Evolutionary conservation across 2,113 vertebrate genomes (phyloP).

Genomic region (Mobula birostris): DNA sequence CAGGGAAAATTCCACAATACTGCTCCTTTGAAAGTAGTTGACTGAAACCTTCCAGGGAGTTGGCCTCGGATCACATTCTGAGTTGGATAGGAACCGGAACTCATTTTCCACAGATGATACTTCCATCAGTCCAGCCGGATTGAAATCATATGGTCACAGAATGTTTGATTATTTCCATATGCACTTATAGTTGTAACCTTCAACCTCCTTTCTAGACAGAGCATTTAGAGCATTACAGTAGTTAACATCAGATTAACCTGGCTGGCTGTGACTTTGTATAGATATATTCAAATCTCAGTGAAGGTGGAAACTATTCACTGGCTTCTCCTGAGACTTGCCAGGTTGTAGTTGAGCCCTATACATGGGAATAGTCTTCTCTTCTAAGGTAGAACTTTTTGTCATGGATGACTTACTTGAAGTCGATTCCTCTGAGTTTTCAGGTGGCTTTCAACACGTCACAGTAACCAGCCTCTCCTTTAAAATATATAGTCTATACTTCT

Average conservation of each 20-base stretch:
- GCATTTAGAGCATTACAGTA: not conserved
- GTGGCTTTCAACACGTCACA: no score
- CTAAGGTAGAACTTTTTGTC: no score
- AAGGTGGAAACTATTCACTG: not conserved
- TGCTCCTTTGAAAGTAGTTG: not conserved
- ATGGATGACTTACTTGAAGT: no score
- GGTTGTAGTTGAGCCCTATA: not conserved
- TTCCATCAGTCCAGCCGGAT: not conserved
- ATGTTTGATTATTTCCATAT: not conserved
- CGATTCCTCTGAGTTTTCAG: no score
- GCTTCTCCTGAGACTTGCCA: not conserved
- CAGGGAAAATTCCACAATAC: not conserved
- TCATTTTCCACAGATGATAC: constrained; percentile 18
- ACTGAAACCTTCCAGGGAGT: not conserved
- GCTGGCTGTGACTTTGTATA: not conserved
- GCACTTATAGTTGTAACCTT: constrained; percentile 18
- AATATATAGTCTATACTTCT: no score
- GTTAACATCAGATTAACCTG: not conserved
- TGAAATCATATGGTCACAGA: not conserved
- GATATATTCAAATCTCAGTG: not conserved
- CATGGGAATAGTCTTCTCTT: not conserved
- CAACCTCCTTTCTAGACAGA: not conserved
- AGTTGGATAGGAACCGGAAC: not conserved
- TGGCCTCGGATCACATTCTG: not conserved
- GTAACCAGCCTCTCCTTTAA: no score